Evolutionary conservation across 2,888 invertebrate genomes (phyloP), one percentile per base, ranked within the genome.

Genomic region (Rhyacophila evoluta): DNA sequence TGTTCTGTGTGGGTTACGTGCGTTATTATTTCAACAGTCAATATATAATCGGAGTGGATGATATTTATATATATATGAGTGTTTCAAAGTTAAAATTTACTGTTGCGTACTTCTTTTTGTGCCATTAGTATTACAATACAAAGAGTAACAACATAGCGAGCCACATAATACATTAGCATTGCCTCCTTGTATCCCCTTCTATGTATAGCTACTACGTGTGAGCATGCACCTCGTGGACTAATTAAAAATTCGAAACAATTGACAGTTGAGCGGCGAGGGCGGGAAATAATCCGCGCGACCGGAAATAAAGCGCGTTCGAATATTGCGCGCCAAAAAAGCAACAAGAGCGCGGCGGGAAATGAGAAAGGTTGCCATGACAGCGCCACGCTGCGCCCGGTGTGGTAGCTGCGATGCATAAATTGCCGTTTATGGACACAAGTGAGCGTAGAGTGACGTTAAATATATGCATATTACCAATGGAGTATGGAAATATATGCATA

Each of bases 161-260:
- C n/a, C n/a, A n/a, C n/a, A n/a, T n/a, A n/a, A n/a, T n/a, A n/a
- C n/a, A n/a, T n/a, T n/a, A n/a, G n/a, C n/a, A n/a, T n/a, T n/a
- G n/a, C n/a, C n/a, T n/a, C n/a, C n/a, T n/a, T n/a, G n/a, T n/a
- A n/a, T n/a, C n/a, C n/a, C n/a, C n/a, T n/a, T n/a, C n/a, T n/a
- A n/a, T n/a, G n/a, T n/a, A n/a, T n/a, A n/a, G 39, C 39, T n/a
- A 36, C 29, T 27, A 5, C 0, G 38, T 5, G 75, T 27, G 71
- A 12, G 27, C n/a, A 33, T 4, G 38, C 33, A 12, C 71, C 33
- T 36, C 74, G 74, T 25, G 38, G 67, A 76, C 79, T 76, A 79
- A 79, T 79, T 79, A 79, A 79, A 79, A 79, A 69, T 76, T 76
- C 33, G 76, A 72, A 75, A 75, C 72, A 79, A 75, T 79, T 72